These are phyloP conservation scores for Xenopus borealis DNA, from an alignment of 2,113 vertebrate genomes.

Conservation along the genomic window DNA sequence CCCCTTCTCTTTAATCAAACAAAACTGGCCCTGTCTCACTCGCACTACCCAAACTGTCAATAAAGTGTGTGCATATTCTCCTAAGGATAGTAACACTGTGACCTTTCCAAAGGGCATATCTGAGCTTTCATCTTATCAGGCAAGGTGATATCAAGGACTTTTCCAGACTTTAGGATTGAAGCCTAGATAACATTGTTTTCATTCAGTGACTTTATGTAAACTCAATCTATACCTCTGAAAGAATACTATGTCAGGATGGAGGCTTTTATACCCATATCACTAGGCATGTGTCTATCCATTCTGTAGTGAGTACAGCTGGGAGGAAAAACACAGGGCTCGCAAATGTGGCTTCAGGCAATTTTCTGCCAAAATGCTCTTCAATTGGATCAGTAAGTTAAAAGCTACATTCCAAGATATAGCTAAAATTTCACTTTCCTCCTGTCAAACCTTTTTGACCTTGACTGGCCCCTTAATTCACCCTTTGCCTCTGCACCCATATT, in stretches of 20 bases:
- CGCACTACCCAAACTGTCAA: conserved; percentile 24
- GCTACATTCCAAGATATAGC: too few relatives aligned
- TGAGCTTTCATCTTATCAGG: conserved; percentile 42
- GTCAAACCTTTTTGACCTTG: too few relatives aligned
- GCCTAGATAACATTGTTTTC: conserved; percentile 39
- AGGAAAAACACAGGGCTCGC: too few relatives aligned
- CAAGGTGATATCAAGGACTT: conserved; percentile 47
- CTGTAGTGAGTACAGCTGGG: too few relatives aligned
- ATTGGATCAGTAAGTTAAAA: too few relatives aligned
- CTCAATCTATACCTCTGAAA: neutral
- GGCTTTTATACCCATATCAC: conserved; percentile 3
- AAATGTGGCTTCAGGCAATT: too few relatives aligned
- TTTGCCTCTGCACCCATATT: too few relatives aligned
- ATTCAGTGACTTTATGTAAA: conserved; percentile 9
- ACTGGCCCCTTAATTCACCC: too few relatives aligned
- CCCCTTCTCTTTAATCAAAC: conserved; percentile 13
- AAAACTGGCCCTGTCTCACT: neutral
- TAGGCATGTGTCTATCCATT: neutral
- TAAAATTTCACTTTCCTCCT: too few relatives aligned
- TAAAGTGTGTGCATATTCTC: conserved; percentile 19
- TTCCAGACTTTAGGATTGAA: neutral
- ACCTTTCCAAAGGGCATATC: conserved; percentile 12
- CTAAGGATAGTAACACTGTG: neutral
- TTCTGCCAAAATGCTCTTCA: too few relatives aligned
- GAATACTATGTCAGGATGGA: conserved; percentile 6